These are phyloP conservation scores for Myotis findleyi DNA, from an alignment of 2,797 vertebrate genomes.

Conservation along the genomic window DNA sequence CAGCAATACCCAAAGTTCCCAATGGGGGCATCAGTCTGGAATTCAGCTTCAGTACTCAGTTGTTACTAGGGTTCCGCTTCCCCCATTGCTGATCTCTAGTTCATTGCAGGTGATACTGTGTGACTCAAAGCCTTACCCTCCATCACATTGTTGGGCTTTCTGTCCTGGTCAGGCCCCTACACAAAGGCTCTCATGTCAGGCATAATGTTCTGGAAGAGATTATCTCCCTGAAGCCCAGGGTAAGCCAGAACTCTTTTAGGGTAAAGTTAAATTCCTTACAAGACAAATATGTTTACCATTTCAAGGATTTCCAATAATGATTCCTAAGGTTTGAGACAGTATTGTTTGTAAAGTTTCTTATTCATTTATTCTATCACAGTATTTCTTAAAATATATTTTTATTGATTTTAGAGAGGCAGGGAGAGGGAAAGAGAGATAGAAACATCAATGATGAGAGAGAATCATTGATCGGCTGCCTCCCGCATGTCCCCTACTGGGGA, in stretches of 20 bases:
- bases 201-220: neutral
- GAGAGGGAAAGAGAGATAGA: no score
- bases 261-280: neutral
- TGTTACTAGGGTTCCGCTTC: neutral
- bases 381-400: neutral
- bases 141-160: neutral
- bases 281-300: neutral
- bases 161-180: neutral
- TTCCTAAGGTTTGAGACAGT: neutral
- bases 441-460: no score
- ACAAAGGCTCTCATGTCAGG: fast-evolving
- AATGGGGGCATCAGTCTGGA: neutral
- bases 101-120: neutral
- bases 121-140: neutral
- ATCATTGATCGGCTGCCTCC: no score
- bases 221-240: neutral
- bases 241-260: neutral
- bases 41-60: neutral
- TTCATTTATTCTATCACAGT: neutral
- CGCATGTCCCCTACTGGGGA: no score
- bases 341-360: neutral
- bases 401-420: no score
- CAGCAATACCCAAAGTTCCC: neutral
- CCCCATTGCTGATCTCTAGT: neutral
- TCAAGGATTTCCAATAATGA: neutral